Conservation (phyloP, 2,888 invertebrate species). For the Hymenopus coronatus region DNA sequence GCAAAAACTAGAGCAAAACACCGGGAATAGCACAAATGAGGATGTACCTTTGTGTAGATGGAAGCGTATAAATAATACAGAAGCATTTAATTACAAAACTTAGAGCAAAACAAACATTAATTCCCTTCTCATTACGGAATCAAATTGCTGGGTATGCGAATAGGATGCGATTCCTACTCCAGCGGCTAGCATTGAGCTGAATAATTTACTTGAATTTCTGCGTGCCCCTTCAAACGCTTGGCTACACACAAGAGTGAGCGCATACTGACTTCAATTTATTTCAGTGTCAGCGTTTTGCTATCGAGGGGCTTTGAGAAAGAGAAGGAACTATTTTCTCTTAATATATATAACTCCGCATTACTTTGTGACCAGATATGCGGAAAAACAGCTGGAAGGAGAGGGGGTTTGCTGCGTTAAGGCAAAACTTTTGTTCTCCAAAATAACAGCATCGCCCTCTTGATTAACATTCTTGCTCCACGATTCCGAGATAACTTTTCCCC, state of each 20-base stretch:
- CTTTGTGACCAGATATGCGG: neutral
- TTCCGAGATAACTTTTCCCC: too few relatives aligned
- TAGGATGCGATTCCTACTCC: neutral
- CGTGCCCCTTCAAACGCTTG: neutral
- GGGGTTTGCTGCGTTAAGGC: neutral
- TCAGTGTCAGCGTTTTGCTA: neutral
- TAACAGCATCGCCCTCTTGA: neutral
- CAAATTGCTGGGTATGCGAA: neutral
- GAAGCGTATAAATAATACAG: neutral
- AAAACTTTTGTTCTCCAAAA: neutral
- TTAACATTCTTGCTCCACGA: too few relatives aligned
- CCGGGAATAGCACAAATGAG: neutral
- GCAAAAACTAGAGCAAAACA: neutral
- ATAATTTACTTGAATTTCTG: neutral
- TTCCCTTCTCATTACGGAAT: neutral
- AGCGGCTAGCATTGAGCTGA: neutral
- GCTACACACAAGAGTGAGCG: neutral
- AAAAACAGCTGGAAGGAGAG: neutral
- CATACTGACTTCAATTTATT: neutral
- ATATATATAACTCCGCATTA: neutral
- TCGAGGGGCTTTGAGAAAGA: neutral
- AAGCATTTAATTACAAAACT: neutral
- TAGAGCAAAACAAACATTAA: neutral
- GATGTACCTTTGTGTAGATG: neutral
- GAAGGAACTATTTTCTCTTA: neutral